These are phyloP conservation scores for Lamellibrachia luymesi DNA, from an alignment of 1,140 invertebrate species.

Conservation along the genomic window DNA sequence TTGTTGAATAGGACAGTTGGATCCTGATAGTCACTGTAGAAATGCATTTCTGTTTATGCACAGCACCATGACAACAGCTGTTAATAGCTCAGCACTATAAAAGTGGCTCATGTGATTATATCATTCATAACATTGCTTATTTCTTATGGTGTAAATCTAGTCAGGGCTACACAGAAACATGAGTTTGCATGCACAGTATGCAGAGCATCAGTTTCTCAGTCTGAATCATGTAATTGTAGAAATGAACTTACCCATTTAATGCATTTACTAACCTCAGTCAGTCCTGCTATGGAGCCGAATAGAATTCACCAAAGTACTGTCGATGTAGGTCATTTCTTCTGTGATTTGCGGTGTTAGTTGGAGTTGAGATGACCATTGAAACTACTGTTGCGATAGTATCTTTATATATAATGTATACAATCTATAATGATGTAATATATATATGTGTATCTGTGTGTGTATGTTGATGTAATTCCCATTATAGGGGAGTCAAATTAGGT, in stretches of 20 bases:
- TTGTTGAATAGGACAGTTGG: neutral
- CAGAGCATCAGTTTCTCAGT: neutral
- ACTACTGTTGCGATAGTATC: neutral
- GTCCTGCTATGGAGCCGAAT: neutral
- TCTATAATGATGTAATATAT: slow-evolving; percentile 2
- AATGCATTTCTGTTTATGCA: neutral
- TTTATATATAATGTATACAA: slow-evolving; percentile 6
- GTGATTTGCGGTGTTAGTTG: neutral
- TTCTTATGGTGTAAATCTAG: neutral
- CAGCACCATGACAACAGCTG: neutral
- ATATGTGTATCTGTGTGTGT: neutral
- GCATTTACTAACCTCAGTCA: neutral
- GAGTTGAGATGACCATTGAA: neutral
- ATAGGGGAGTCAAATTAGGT: neutral
- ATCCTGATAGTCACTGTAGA: neutral
- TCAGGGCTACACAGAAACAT: neutral
- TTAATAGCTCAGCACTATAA: neutral
- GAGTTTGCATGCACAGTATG: neutral
- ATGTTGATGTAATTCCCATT: neutral
- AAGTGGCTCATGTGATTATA: neutral
- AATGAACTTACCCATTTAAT: neutral
- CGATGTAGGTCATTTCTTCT: neutral
- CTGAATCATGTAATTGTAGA: neutral
- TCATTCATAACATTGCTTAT: neutral
- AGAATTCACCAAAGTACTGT: neutral